Evolutionary conservation across 2,113 vertebrate species (phyloP).

Genomic region (Python bivittatus): DNA sequence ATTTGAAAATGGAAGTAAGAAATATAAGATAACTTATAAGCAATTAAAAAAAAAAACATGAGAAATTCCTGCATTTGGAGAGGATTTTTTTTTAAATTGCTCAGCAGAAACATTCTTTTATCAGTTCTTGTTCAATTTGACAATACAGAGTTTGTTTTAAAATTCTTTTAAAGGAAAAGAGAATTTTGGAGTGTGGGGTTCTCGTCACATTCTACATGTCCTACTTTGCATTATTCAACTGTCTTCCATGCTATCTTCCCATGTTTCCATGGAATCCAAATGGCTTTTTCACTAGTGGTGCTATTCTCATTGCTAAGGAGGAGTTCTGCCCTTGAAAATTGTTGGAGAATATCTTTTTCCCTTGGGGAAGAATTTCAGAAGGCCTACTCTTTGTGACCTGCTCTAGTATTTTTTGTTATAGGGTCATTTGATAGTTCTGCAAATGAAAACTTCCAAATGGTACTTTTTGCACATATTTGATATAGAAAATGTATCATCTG

Average conservation of each 20-base stretch:
- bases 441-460: neutral
- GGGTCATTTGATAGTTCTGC: neutral
- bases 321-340: neutral
- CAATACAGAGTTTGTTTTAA: neutral
- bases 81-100: neutral
- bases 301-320: neutral
- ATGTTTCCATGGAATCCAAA: neutral
- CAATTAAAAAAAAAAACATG: neutral
- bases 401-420: neutral
- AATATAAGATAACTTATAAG: neutral
- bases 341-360: neutral
- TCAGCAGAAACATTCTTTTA: neutral
- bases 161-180: too few relatives aligned
- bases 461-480: neutral
- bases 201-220: neutral
- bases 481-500: constrained; percentile 22
- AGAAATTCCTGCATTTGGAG: neutral
- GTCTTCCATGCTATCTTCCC: neutral
- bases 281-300: neutral
- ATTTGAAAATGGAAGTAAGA: neutral
- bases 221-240: neutral
- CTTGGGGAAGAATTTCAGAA: neutral
- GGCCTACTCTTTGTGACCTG: neutral
- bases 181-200: neutral
- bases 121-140: neutral